Base-by-base conservation (phyloP, 2,797 vertebrate genomes). In the Oceanodroma leucorhoa region DNA sequence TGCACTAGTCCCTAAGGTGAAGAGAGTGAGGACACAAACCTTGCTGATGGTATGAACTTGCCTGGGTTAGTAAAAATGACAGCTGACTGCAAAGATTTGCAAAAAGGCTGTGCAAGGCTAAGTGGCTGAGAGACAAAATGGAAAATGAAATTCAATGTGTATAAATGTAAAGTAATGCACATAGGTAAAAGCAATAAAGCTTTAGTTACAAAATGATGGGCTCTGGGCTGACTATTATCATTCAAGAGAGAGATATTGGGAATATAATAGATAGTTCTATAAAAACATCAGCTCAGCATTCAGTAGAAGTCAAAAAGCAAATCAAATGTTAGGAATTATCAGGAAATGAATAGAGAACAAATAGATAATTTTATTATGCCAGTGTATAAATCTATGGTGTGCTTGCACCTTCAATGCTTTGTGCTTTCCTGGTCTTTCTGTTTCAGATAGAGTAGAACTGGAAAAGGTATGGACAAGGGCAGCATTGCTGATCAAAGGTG, bases 131-230 rank as follows among this genome's bases (percentile, higher is more conserved):
- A 66, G 45, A 95, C 72, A 94, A 95, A 95, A 93, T 32, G 17
- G 53, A 38, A 96, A 90, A 94, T 94, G 6, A 72, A 95, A 91
- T 95, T 91, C 66, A 26, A 2, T 46, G 41, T 76, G 58, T 27
- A 88, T 93, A 88, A 94, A 93, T 81, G 61, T 71, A 87, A 94
- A 83, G 60, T 57, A 94, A 95, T 79, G 57, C 76, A 78, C 22
- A 61, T 17, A 93, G 80, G 80, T 91, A 95, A 86, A 86, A 83
- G 73, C 54, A 94, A 93, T 95, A 91, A 93, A 94, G 34, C 6
- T 82, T 90, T 76, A 93, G 65, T 69, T 88, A 90, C 22, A 93
- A 83, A 93, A 93, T 76, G 6, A 72, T 65, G 50, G 61, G 60
- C 72, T 93, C 77, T n/a, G 24, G 26, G 69, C 66, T 45, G 43